These are phyloP conservation scores for Entomobrya multifasciata DNA, from an alignment of 2,888 invertebrate species.

Conservation along the genomic window DNA sequence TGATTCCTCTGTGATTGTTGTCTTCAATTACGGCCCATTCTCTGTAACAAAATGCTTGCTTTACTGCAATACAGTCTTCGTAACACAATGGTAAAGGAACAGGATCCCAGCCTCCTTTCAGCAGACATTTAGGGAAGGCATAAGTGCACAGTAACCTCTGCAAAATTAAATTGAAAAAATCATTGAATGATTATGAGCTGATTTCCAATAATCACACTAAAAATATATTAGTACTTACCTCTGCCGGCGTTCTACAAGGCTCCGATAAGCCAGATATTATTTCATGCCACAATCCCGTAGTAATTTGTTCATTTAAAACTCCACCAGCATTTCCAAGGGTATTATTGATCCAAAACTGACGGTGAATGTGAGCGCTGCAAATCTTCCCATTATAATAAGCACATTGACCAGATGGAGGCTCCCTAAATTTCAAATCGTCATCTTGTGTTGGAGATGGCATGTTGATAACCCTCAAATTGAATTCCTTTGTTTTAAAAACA, in stretches of 20 bases:
- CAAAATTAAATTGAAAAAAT: not conserved
- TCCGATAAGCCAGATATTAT: conserved; percentile 89
- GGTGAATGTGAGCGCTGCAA: conserved; percentile 83
- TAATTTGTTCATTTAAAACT: conserved; percentile 92
- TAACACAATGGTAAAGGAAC: conserved; percentile 91
- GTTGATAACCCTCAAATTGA: conserved; percentile 78
- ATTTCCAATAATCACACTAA: not conserved
- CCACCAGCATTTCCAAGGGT: conserved; percentile 85
- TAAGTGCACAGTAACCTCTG: conserved; percentile 92
- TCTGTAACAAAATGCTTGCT: conserved; percentile 94
- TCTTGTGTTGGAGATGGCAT: conserved; percentile 76
- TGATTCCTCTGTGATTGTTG: conserved; percentile 90
- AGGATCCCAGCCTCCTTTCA: conserved; percentile 85
- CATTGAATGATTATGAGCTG: too few species aligned
- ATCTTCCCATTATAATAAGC: conserved; percentile 92
- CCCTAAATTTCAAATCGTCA: conserved; percentile 78
- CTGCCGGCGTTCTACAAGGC: conserved; percentile 92
- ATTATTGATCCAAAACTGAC: conserved; percentile 89
- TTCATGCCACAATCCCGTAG: conserved; percentile 92
- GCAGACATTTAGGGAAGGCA: conserved; percentile 93
- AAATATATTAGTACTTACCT: conserved; percentile 82
- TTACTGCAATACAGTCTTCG: conserved; percentile 96
- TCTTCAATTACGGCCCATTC: conserved; percentile 96
- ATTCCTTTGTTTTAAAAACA: conserved; percentile 69
- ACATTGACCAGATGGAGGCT: conserved; percentile 86